Base-by-base conservation (phyloP, 2,888 invertebrate genomes). In the Idaea biselata region DNA sequence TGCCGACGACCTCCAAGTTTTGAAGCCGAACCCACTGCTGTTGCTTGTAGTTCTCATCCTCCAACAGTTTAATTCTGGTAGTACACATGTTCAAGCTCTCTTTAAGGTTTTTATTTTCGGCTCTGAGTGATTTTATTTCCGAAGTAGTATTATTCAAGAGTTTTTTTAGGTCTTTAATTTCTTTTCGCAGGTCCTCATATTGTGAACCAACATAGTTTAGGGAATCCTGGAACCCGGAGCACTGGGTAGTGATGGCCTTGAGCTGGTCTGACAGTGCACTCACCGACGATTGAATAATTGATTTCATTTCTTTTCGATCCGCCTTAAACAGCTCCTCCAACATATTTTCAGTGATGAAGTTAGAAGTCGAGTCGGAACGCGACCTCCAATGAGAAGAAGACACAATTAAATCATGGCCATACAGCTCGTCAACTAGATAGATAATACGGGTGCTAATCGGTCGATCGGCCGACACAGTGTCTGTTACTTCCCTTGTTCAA, bases 141-240 rank as follows among this genome's bases (percentile, higher is more conserved):
- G 60, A 16, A 14, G 60, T 31, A 6, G 54, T 25, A 55, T 55
- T 55, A 33, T 55, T 55, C 5, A 60, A n/a, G 1, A 33, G 55
- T 55, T 60, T 60, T 11, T 55, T 60, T 8, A 60, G n/a, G 1
- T 60, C 60, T 7, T 14, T 18, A 1, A 53, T 32, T 3, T 56
- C 56, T 17, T 56, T 60, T 60, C 16, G 54, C 25, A 60, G 54
- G n/a, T 60, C 60, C 14, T 60, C 55, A 16, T 60, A 55, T 16
- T 60, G 60, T 16, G 60, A 31, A n/a, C 60, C 16, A 6, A 60
- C 16, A 16, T 25, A 60, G 33, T 54, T 54, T 16, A 60, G 54
- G 14, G 60, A 55, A 25, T 60, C 60, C 60, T 60, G 55, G n/a
- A 60, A 60, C 1, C 33, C 60, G 6, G 54, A 11, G 55, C 55